Percentiles rank a stretch among this genome's conserved stretches.
Conservation (phyloP, 2,113 vertebrate genomes). For the Pionites leucogaster region DNA sequence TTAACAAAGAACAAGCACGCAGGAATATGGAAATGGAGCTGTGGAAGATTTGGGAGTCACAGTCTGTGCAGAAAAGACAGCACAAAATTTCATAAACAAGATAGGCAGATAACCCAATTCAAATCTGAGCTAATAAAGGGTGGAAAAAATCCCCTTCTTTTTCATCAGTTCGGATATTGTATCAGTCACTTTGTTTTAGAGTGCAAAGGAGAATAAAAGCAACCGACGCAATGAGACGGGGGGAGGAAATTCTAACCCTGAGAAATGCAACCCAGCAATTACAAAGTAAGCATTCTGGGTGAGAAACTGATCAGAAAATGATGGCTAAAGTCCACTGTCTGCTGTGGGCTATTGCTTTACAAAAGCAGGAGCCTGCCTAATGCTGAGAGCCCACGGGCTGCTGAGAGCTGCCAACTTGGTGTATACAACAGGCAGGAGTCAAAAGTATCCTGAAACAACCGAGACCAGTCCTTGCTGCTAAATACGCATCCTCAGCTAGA, state of each 20-base stretch:
- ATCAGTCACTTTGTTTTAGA: slow-evolving; percentile 75
- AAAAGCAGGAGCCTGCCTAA: slow-evolving; percentile 2
- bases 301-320: slow-evolving; percentile 55
- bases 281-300: slow-evolving; percentile 52
- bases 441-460: not conserved
- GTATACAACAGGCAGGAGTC: not conserved
- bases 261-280: slow-evolving; percentile 52
- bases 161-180: slow-evolving; percentile 72
- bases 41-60: slow-evolving; percentile 83
- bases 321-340: not conserved
- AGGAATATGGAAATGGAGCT: slow-evolving; percentile 91
- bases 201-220: slow-evolving; percentile 40
- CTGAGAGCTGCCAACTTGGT: not conserved
- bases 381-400: not conserved
- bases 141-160: slow-evolving; percentile 43
- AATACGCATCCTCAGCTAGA: not conserved
- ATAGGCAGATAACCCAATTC: slow-evolving; percentile 82
- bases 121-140: slow-evolving; percentile 71
- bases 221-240: not conserved
- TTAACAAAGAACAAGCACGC: slow-evolving; percentile 95
- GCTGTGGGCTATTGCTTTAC: slow-evolving; percentile 44
- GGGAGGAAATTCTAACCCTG: not conserved
- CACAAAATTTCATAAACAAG: slow-evolving; percentile 81
- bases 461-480: not conserved
- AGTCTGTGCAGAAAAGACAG: slow-evolving; percentile 77